These are phyloP conservation scores for Montipora capitata DNA, from an alignment of 92 coral and sea anemone species.

Conservation along the genomic window DNA sequence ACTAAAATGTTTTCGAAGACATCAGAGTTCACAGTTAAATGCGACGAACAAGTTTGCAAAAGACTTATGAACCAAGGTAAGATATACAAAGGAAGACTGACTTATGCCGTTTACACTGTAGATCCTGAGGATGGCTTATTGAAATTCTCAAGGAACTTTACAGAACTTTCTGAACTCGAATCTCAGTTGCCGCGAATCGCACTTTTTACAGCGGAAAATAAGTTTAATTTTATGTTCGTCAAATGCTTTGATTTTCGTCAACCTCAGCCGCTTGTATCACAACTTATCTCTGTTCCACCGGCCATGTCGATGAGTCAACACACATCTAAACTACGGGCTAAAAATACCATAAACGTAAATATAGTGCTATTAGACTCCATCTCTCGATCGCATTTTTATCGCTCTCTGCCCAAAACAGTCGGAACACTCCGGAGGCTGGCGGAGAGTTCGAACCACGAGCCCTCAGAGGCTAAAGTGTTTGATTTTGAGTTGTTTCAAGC, in stretches of 20 bases:
- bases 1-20: neutral
- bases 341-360: slow-evolving; percentile 78
- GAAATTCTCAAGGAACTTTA: slow-evolving; percentile 12
- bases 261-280: slow-evolving; percentile 32
- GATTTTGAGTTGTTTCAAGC: slow-evolving; percentile 95
- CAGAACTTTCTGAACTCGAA: slow-evolving; percentile 62
- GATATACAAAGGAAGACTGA: neutral
- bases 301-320: slow-evolving; percentile 44
- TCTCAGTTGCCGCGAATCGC: slow-evolving; percentile 58
- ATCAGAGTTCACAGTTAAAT: slow-evolving; percentile 40
- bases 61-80: neutral
- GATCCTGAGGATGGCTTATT: slow-evolving; percentile 74
- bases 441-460: neutral
- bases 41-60: slow-evolving; percentile 56
- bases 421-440: slow-evolving; percentile 68
- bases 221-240: slow-evolving; percentile 73
- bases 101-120: slow-evolving; percentile 26
- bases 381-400: slow-evolving; percentile 93
- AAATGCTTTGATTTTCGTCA: slow-evolving; percentile 45
- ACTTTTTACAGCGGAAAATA: slow-evolving; percentile 50
- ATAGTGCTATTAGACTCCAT: slow-evolving; percentile 90
- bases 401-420: slow-evolving; percentile 92
- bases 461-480: slow-evolving; percentile 72
- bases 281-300: slow-evolving; percentile 76
- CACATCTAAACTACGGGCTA: slow-evolving; percentile 29